Evolutionary conservation across 2,888 invertebrate species (phyloP).

Genomic region (Sinhomidia bicolor): DNA sequence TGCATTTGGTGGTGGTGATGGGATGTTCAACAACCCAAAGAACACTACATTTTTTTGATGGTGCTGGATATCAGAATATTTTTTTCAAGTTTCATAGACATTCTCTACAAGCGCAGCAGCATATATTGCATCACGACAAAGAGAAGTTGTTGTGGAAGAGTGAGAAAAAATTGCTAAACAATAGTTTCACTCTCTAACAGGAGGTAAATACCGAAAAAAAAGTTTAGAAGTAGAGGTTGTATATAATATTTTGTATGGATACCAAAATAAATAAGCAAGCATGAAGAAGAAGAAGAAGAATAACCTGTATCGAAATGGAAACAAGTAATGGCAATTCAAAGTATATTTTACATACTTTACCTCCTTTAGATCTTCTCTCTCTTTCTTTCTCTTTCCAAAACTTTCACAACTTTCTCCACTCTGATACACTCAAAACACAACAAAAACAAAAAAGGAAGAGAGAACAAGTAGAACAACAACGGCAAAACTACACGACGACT

Average conservation of each 20-base stretch:
- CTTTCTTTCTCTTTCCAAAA: not conserved
- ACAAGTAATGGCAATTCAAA: constrained; percentile 49
- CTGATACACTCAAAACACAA: constrained; percentile 42
- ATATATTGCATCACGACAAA: not conserved
- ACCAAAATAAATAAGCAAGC: not conserved
- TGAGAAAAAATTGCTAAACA: constrained; percentile 49
- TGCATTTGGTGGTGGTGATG: constrained; percentile 13
- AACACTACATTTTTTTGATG: not conserved
- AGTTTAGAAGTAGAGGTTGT: not conserved
- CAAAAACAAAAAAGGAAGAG: not conserved
- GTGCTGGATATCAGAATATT: constrained; percentile 29
- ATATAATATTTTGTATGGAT: constrained; percentile 3
- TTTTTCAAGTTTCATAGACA: not conserved
- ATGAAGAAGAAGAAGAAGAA: constrained; percentile 1
- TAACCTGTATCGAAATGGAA: constrained; percentile 38
- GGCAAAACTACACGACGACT: not conserved
- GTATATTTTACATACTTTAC: constrained; percentile 26
- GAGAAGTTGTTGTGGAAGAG: not conserved
- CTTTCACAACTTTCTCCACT: constrained; percentile 56
- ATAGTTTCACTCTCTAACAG: not conserved
- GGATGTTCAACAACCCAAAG: constrained; percentile 55
- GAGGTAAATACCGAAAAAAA: not conserved
- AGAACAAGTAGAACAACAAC: constrained; percentile 9
- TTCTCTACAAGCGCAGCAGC: not conserved
- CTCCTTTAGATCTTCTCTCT: not conserved